These are phyloP conservation scores for Sternarchorhynchus goeldii DNA, from an alignment of 2,797 vertebrate species.

Conservation along the genomic window DNA sequence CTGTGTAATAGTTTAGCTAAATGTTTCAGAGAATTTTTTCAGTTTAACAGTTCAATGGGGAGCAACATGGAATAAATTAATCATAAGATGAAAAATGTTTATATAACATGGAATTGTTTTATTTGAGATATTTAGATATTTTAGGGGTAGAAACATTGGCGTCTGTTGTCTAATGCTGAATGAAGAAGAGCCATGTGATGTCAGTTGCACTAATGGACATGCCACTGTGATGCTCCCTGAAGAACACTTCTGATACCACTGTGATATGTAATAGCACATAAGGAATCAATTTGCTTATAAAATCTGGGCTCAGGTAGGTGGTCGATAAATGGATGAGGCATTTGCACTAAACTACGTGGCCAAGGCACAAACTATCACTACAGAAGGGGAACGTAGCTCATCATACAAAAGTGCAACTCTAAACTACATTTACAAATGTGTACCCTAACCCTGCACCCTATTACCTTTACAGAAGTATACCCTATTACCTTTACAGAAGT, in stretches of 20 bases:
- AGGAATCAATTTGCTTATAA: constrained; percentile 34
- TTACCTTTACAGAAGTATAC: too few relatives aligned
- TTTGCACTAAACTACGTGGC: constrained; percentile 52
- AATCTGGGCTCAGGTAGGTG: constrained; percentile 18
- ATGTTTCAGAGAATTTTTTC: too few relatives aligned
- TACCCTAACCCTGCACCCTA: too few relatives aligned
- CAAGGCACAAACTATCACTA: constrained; percentile 47
- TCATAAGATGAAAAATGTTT: too few relatives aligned
- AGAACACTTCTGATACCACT: neutral
- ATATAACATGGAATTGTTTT: too few relatives aligned
- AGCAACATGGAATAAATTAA: too few relatives aligned
- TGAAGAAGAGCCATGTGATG: neutral
- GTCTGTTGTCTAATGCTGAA: neutral
- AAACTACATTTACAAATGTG: too few relatives aligned
- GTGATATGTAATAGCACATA: constrained; percentile 25
- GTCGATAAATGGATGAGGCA: constrained; percentile 16
- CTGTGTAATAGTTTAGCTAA: too few relatives aligned
- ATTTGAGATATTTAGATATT: too few relatives aligned
- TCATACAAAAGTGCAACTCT: constrained; percentile 3
- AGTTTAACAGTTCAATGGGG: too few relatives aligned
- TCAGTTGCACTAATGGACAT: neutral
- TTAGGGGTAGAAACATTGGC: too few relatives aligned
- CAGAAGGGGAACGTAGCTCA: constrained; percentile 48
- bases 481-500: too few relatives aligned
- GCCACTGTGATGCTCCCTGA: constrained; percentile 14